Conservation (phyloP, 2,888 invertebrate genomes). For the Perdita meconis region DNA sequence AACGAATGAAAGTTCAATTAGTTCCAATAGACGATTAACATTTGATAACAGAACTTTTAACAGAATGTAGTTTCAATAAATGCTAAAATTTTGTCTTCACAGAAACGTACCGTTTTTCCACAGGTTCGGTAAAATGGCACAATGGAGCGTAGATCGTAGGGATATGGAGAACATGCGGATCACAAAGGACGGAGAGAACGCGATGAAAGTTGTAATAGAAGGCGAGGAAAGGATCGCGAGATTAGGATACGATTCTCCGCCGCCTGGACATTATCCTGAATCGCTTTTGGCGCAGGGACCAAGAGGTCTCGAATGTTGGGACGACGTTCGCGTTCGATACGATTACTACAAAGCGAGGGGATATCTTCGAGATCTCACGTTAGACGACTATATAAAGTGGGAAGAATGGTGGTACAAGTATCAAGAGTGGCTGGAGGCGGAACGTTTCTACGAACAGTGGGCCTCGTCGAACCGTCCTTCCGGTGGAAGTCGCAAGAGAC, state of each 20-base stretch:
- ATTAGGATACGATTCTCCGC: constrained; percentile 86
- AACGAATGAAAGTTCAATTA: too few relatives aligned
- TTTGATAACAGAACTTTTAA: too few relatives aligned
- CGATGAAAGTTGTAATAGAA: constrained; percentile 91
- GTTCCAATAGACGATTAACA: too few relatives aligned
- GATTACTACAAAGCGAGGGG: constrained; percentile 96
- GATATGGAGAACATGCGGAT: constrained; percentile 95
- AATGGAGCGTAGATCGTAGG: constrained; percentile 94
- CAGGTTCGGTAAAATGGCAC: constrained; percentile 95
- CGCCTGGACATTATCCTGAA: constrained; percentile 91
- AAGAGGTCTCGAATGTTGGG: constrained; percentile 92
- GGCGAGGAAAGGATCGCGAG: constrained; percentile 85
- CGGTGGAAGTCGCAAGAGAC: constrained; percentile 80
- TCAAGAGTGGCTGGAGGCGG: constrained; percentile 95
- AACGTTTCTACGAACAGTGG: constrained; percentile 91
- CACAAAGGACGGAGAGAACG: constrained; percentile 89
- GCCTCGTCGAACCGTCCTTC: constrained; percentile 84
- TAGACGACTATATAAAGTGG: constrained; percentile 95
- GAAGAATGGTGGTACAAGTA: constrained; percentile 98
- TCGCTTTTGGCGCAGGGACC: constrained; percentile 91
- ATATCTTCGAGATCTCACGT: constrained; percentile 91
- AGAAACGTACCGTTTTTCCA: constrained; percentile 20
- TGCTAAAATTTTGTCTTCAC: too few relatives aligned
- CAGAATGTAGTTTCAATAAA: too few relatives aligned
- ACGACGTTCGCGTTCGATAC: constrained; percentile 94